Conservation (phyloP, 2,113 vertebrate species). For the Parus major region DNA sequence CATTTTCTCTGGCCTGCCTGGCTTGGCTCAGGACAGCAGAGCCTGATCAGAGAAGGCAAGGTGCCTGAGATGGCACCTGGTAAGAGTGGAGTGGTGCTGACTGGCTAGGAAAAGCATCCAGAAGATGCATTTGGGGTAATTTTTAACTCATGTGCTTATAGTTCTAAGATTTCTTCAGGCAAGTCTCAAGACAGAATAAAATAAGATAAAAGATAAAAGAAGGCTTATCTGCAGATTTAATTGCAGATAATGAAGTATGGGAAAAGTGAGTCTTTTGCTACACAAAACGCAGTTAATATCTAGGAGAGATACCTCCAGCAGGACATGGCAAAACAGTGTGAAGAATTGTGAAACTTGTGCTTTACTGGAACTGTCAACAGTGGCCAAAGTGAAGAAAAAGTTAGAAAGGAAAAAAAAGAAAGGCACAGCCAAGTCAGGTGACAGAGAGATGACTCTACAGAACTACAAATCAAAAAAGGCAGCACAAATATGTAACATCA, state of each 20-base stretch:
- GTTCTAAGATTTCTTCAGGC: not conserved
- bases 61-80: not conserved
- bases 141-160: not conserved
- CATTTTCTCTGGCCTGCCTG: not conserved
- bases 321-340: not conserved
- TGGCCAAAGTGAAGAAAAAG: not conserved
- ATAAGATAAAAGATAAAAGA: too few species aligned
- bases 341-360: not conserved
- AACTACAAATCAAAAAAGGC: not conserved
- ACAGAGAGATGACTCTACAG: not conserved
- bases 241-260: not conserved
- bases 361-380: not conserved
- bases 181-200: not conserved
- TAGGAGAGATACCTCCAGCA: not conserved
- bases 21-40: not conserved
- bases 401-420: not conserved
- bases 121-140: not conserved
- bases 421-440: not conserved
- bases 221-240: not conserved
- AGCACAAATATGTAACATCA: not conserved
- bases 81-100: not conserved
- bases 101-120: not conserved
- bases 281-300: not conserved
- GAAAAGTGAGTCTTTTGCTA: not conserved
- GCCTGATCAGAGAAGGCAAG: not conserved